Percentiles rank a stretch among this genome's conserved stretches.
Evolutionary conservation across 2,888 invertebrate genomes (phyloP).

Genomic region (Oscheius onirici): DNA sequence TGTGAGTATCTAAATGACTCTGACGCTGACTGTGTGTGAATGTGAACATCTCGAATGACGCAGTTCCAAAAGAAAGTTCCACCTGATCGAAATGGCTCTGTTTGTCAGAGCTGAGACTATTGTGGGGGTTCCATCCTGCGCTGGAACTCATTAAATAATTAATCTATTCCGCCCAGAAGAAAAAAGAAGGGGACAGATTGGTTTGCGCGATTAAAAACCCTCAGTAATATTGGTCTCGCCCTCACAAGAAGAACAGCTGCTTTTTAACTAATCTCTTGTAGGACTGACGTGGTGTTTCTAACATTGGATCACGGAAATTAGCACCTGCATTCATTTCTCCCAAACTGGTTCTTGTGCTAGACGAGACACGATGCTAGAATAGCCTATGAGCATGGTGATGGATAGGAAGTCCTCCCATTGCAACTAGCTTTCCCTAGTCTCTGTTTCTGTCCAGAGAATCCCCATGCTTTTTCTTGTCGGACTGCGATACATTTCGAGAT

Average conservation of each 20-base stretch:
- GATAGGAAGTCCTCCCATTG: not conserved
- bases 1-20: not conserved
- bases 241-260: not conserved
- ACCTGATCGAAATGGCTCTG: not conserved
- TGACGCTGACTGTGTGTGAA: not conserved
- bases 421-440: conserved; percentile 7
- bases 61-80: not conserved
- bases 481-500: conserved; percentile 25
- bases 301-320: conserved; percentile 4
- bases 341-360: not conserved
- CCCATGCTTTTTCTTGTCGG: not conserved
- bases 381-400: not conserved
- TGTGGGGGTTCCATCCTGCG: conserved; percentile 2
- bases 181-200: not conserved
- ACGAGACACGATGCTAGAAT: not conserved
- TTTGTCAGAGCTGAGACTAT: conserved; percentile 1
- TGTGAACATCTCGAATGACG: not conserved
- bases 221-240: not conserved
- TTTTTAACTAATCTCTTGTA: not conserved
- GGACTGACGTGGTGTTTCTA: not conserved
- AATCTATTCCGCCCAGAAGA: not conserved
- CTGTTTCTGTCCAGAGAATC: not conserved
- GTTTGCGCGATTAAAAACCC: not conserved
- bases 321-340: not conserved
- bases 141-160: conserved; percentile 16